phyloP scores from a whole-genome alignment of 2,888 invertebrate species.

The Perdita meconis region DNA sequence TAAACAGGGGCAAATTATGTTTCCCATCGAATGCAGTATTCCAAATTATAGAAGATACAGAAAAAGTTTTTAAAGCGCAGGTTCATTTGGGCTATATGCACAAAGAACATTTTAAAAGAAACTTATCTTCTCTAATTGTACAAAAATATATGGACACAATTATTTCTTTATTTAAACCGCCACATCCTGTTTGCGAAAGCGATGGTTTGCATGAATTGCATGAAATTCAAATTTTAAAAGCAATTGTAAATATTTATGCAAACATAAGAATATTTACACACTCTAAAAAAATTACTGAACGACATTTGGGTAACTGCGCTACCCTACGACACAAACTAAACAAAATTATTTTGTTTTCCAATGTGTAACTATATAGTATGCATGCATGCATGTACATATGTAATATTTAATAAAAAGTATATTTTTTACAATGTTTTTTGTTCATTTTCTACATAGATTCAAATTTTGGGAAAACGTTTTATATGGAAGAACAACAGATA shows the following conservation, averaged over 20 bases:
- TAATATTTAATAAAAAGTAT: too few relatives aligned
- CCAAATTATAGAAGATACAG: not conserved
- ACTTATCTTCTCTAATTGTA: not conserved
- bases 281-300: slow-evolving; percentile 1
- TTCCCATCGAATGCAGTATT: not conserved
- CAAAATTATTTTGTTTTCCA: not conserved
- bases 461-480: too few relatives aligned
- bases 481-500: too few relatives aligned
- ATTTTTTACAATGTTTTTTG: too few relatives aligned
- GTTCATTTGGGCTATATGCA: not conserved
- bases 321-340: not conserved
- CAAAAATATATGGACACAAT: not conserved
- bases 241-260: not conserved
- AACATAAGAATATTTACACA: not conserved
- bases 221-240: slow-evolving; percentile 5
- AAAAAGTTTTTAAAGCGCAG: not conserved
- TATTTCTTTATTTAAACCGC: not conserved
- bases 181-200: not conserved
- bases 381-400: not conserved
- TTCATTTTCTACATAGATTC: too few relatives aligned
- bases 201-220: not conserved
- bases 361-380: slow-evolving; percentile 1
- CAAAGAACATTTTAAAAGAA: not conserved
- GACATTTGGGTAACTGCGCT: not conserved
- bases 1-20: not conserved